Evolutionary conservation across 2,797 vertebrate genomes (phyloP).

Genomic region (Epinephelus malabaricus): DNA sequence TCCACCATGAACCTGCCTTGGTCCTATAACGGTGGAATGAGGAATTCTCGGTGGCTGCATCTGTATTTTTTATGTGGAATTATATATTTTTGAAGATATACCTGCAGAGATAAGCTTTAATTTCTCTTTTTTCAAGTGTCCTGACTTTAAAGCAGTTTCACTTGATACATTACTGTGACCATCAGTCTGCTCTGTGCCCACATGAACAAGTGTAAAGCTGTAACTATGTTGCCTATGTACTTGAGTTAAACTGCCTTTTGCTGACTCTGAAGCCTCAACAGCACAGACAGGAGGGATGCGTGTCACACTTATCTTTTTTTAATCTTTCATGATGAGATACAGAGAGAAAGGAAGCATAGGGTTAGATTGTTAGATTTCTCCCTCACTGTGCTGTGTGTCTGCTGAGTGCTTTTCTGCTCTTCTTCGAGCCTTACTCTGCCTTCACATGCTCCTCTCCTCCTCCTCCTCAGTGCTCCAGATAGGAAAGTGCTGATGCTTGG

Average conservation of each 20-base stretch:
- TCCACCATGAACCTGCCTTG: no score
- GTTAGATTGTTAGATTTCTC: neutral
- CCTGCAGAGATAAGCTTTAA: neutral
- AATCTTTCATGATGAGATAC: neutral
- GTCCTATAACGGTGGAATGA: no score
- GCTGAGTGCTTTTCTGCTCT: neutral
- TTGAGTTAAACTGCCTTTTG: conserved; percentile 7
- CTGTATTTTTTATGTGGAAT: neutral
- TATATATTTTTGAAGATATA: neutral
- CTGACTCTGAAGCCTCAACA: neutral
- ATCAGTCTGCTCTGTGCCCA: neutral
- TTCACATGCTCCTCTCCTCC: conserved; percentile 18
- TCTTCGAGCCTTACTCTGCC: conserved; percentile 10
- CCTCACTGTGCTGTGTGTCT: neutral
- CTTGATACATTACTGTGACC: neutral
- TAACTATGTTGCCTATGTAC: conserved; percentile 1
- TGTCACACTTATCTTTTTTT: neutral
- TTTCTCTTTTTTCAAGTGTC: neutral
- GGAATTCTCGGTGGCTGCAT: no score
- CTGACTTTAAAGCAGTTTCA: neutral
- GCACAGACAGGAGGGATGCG: neutral
- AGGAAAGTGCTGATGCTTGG: neutral
- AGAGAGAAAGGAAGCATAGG: neutral
- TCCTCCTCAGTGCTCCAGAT: neutral
- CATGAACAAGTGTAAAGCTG: neutral